Base-by-base conservation (phyloP, 2,888 invertebrate genomes). In the Buathra laborator region DNA sequence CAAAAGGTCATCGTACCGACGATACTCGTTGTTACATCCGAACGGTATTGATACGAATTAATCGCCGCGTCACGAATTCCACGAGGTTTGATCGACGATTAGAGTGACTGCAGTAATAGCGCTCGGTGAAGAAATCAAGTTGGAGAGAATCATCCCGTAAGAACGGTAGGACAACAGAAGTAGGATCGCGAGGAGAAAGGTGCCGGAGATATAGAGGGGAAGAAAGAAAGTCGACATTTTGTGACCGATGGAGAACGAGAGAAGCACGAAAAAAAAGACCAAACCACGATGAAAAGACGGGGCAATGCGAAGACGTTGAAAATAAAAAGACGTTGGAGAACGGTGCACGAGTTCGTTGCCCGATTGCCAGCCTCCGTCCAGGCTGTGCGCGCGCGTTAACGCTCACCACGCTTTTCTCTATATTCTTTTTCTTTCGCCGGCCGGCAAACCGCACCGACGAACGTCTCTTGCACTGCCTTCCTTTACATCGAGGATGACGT, bases 321-420 rank as follows among this genome's bases (percentile, higher is more conserved):
- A 85, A 75, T 84, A 72, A 83, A 77, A 85, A 80, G 81, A 85
- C 86, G 80, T 67, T 59, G n/a, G 86, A 78, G 77, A 82, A 83
- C 56, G 79, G 86, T 86, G 79, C 86, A 80, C 85, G 88, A 90
- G 92, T 92, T 92, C 91, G 90, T 90, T 92, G 92, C 85, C 91
- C 91, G 92, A 91, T 91, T 91, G 90, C 86, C 88, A 89, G 88
- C 84, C 89, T 87, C 85, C 56, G 76, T 72, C 80, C 24, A 56
- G 56, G 19, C 56, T 19, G 56, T 56, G 56, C 24, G 71, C 67
- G 71, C 44, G 67, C 67, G 56, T 19, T 67, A 67, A 67, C 44
- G 67, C 67, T 71, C 68, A 24, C 56, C 56, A 59, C 37, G 68
- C 48, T 83, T 86, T 78, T 74, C 59, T 79, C 46, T 78, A 81